A percentile compares a stretch with the other conserved stretches of the same genome.
Conservation (phyloP, 2,113 vertebrate species). For the Pheucticus melanocephalus region DNA sequence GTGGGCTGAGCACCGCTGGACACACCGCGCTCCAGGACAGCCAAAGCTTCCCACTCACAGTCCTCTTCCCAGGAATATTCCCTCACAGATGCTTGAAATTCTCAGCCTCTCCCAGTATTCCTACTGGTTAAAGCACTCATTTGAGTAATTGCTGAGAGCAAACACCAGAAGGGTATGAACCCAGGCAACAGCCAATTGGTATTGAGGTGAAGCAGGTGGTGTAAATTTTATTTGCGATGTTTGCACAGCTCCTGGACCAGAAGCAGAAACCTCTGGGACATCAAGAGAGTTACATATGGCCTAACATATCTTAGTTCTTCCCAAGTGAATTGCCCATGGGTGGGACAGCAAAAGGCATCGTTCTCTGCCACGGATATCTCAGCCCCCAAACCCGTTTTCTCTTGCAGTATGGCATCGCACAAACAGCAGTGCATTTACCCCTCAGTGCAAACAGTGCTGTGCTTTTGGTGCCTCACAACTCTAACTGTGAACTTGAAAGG, state of each 20-base stretch:
- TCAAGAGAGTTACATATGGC: background rate
- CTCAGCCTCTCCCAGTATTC: background rate
- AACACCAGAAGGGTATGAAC: conserved; percentile 1
- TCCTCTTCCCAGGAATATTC: conserved; percentile 2
- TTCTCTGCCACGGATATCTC: background rate
- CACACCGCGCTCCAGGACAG: background rate
- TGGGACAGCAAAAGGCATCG: background rate
- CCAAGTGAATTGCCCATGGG: background rate
- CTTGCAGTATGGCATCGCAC: background rate
- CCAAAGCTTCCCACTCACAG: background rate
- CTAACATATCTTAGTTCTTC: background rate
- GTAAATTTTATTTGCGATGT: background rate
- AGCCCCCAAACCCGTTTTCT: background rate
- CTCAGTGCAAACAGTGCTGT: background rate
- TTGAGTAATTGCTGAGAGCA: conserved; percentile 45
- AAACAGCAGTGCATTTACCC: background rate
- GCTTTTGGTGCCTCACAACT: conserved; percentile 34
- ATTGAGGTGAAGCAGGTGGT: conserved; percentile 13
- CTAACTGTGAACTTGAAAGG: conserved; percentile 9
- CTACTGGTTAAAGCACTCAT: background rate
- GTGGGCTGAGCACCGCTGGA: background rate
- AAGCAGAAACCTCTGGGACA: background rate
- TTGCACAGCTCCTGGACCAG: background rate
- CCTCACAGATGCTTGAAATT: conserved; percentile 21
- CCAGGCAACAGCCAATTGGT: background rate